phyloP scores from a whole-genome alignment of 2,113 vertebrate genomes.

The Illadopsis cleaveri region DNA sequence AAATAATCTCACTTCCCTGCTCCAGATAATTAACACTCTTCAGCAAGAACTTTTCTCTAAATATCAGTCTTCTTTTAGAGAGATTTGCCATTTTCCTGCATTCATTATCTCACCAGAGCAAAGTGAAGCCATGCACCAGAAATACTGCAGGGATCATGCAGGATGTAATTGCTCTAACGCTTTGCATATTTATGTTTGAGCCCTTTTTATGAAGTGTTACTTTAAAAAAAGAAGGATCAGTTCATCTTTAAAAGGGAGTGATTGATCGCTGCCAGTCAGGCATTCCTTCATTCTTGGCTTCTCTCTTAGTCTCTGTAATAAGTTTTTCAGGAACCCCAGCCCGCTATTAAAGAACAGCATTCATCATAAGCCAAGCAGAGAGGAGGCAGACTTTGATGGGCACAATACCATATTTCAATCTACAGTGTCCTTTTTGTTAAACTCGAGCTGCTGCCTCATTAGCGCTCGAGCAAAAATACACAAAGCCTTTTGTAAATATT shows the following conservation, averaged over 20 bases:
- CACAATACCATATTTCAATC: constrained; percentile 85
- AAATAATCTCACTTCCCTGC: constrained; percentile 60
- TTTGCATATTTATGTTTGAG: constrained; percentile 76
- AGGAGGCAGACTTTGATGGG: constrained; percentile 83
- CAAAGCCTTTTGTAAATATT: constrained; percentile 78
- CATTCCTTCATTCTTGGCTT: constrained; percentile 84
- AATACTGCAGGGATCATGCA: constrained; percentile 54
- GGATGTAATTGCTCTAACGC: constrained; percentile 58
- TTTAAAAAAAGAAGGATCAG: constrained; percentile 75
- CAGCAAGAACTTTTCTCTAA: constrained; percentile 63
- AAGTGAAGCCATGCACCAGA: constrained; percentile 44
- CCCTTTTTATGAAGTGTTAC: constrained; percentile 75
- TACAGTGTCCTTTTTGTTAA: constrained; percentile 92
- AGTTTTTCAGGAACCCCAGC: constrained; percentile 86
- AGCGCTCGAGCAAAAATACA: constrained; percentile 70
- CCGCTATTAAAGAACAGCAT: constrained; percentile 89
- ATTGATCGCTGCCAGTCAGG: constrained; percentile 94
- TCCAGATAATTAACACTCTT: constrained; percentile 69
- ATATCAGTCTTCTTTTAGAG: constrained; percentile 67
- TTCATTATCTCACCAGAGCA: constrained; percentile 62
- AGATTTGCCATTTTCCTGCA: constrained; percentile 68
- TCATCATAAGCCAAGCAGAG: constrained; percentile 90
- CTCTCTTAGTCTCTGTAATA: constrained; percentile 82
- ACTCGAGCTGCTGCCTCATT: constrained; percentile 69
- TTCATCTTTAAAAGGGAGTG: constrained; percentile 81